These are phyloP conservation scores for Scomberomorus guttatus DNA, from an alignment of 2,797 vertebrate species.

Conservation along the genomic window DNA sequence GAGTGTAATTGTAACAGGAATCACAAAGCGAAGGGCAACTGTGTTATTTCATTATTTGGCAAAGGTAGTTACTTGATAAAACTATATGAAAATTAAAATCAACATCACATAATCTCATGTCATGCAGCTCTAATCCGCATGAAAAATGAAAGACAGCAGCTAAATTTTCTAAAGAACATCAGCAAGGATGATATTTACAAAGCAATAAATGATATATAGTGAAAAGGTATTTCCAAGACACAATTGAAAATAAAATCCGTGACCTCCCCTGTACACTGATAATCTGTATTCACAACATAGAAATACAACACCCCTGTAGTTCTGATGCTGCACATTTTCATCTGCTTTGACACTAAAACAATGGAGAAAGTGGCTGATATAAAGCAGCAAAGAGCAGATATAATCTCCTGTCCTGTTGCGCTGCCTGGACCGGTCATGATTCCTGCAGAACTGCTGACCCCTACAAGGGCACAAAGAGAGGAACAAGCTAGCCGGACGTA, in stretches of 20 bases:
- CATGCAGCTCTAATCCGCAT: conserved; percentile 4
- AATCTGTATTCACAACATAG: conserved; percentile 13
- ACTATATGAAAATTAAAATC: conserved; percentile 3
- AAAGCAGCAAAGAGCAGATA: conserved; percentile 41
- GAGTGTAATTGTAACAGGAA: no score
- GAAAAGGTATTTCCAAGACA: conserved; percentile 25
- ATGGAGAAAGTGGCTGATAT: conserved; percentile 23
- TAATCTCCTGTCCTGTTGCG: conserved; percentile 46
- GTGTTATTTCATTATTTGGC: conserved; percentile 41
- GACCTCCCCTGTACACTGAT: neutral
- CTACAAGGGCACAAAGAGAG: conserved; percentile 20
- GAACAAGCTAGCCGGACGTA: conserved; percentile 32
- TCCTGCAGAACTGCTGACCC: conserved; percentile 51
- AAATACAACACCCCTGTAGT: conserved; percentile 32
- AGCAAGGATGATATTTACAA: neutral
- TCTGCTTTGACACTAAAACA: conserved; percentile 47
- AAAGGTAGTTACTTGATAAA: conserved; percentile 11
- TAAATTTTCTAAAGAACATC: neutral
- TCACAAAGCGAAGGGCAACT: conserved; percentile 13
- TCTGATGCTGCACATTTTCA: conserved; percentile 4
- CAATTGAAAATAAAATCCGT: neutral
- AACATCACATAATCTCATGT: neutral
- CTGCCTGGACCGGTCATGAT: conserved; percentile 37
- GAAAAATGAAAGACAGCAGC: neutral
- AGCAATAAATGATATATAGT: neutral